Conservation (phyloP, 2,113 vertebrate genomes). For the Mesitornis unicolor region DNA sequence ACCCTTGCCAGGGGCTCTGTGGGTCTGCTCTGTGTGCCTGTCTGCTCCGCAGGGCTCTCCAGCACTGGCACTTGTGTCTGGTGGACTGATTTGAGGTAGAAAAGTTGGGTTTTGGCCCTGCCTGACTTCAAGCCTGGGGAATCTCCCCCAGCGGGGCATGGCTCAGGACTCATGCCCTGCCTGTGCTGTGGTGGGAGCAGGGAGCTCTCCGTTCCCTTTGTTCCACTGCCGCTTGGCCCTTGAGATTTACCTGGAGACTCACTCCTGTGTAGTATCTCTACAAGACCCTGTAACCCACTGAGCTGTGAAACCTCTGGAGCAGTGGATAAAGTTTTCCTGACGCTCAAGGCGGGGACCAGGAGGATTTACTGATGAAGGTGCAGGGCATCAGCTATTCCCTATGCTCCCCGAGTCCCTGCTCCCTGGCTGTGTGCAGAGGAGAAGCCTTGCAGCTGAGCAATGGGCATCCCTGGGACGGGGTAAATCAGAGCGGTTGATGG, state of each 20-base stretch:
- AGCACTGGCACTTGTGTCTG: background rate
- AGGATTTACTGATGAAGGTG: background rate
- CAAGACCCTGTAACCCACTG: background rate
- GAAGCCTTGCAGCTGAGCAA: background rate
- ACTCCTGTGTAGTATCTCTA: accelerated
- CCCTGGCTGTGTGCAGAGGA: background rate
- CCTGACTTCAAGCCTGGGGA: background rate
- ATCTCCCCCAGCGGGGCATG: background rate
- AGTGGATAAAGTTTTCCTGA: background rate
- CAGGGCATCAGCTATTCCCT: background rate
- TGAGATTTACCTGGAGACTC: background rate
- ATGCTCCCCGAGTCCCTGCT: background rate
- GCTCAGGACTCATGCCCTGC: background rate
- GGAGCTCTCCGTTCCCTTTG: background rate
- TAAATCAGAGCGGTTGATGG: background rate
- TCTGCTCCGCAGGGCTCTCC: background rate
- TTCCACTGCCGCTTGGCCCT: accelerated
- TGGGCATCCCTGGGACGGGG: background rate
- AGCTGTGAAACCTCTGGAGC: background rate
- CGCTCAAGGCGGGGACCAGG: background rate
- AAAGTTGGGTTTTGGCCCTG: background rate
- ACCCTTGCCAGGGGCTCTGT: background rate
- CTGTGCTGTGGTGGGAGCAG: background rate
- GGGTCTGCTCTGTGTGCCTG: background rate
- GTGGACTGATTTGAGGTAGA: background rate